Base-by-base conservation (phyloP, 1,140 invertebrate species). In the Saccostrea echinata region DNA sequence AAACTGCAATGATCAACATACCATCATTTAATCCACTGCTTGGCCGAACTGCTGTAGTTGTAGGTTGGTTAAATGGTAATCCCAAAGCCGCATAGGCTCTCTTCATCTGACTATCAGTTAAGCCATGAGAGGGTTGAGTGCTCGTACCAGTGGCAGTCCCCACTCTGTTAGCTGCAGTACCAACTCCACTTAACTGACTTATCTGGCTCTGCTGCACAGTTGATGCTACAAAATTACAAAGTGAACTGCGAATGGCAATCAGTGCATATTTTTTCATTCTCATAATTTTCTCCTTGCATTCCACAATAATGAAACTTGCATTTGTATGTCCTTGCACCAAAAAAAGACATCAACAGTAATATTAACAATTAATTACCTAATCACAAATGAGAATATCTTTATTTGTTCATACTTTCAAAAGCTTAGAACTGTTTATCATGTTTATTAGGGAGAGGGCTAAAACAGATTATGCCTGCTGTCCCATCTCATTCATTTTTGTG, bases 31-130 rank as follows among this genome's bases (percentile, higher is more conserved):
- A n/a, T 82, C 51, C 35, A 51, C 80, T 33, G 13, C 33, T 51
- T 27, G 83, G 83, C 55, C n/a, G 55, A 21, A 61, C 52, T 27
- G 51, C 30, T 84, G 53, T 57, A 18, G 83, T 55, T 24, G 53
- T 11, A 30, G 86, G 55, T 57, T 90, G 89, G 21, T 88, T 88
- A 68, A 92, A 93, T 18, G 90, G 91, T n/a, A 98, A 97, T 76
- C 97, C 97, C 86, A 98, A 95, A 85, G 97, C 97, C 94, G 97
- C 97, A 93, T 97, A 98, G 1, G 97, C 97, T 91, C 97, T 96
- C 92, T 97, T 96, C 96, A 98, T 97, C 91, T 97, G 97, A 13
- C 89, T 89, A 84, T 92, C 90, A 88, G 93, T 90, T 90, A 92
- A 88, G 35, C 87, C 89, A 80, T 88, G 68, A 82, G 88, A 90